Evolutionary conservation across 2,888 invertebrate species (phyloP), one percentile per base, ranked within the genome.

Genomic region (Rhagium mordax): DNA sequence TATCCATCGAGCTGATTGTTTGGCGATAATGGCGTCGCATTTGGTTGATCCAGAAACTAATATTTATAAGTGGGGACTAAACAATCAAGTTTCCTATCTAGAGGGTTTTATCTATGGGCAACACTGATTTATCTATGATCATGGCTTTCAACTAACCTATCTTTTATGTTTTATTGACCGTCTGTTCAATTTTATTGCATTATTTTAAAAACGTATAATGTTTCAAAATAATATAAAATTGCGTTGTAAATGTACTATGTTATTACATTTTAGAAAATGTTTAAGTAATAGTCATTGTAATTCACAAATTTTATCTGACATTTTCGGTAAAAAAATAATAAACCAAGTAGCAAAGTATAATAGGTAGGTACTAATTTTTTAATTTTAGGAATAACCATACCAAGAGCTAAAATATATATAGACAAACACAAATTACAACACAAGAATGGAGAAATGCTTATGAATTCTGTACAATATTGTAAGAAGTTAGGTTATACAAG

Each of bases 401-500:
- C 15, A 5, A 57, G 78, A 65, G 80, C 81, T 13, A 74, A 71
- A 53, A 21, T 57, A 6, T 81, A 70, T 71, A 64, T 81, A 5
- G 61, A 74, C 3, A 71, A 74, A 48, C 16, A 80, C 51, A 79
- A 77, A 65, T 70, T 83, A 47, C 41, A 62, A 1, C 41, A 71
- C 6, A 77, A 77, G 55, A 77, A 80, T 59, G 60, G 65, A 20
- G 78, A 74, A 13, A 48, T 64, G 16, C 21, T 84, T 6, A 55
- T 72, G 8, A 71, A 79, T 29, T 77, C 76, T 5, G 78, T 85
- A 18, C 71, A 81, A 53, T 81, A 76, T 62, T 84, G 82, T 76
- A 76, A 79, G 65, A 88, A 88, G 76, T 88, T 90, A 51, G 87
- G 89, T 3, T 91, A 91, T 65, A 86, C 87, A 0, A 85, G 89